Conservation (phyloP, 2,113 vertebrate species). For the Galeopterus variegatus region DNA sequence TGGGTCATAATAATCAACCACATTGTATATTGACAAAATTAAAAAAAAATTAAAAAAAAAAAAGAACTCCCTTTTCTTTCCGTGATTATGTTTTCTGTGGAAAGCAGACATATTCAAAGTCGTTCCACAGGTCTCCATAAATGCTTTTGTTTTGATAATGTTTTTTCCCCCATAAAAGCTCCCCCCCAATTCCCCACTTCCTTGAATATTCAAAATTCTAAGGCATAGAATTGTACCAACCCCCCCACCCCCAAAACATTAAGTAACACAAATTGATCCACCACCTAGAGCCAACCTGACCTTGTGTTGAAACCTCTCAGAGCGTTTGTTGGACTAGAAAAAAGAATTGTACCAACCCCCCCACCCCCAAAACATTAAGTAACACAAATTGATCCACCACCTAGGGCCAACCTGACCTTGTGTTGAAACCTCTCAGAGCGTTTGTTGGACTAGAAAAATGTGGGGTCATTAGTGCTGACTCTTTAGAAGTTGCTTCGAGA, state of each 20-base stretch:
- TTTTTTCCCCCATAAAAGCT: rapidly evolving
- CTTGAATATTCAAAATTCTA: background rate
- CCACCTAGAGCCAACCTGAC: no score
- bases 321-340: background rate
- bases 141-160: rapidly evolving
- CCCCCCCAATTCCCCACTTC: background rate
- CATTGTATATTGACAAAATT: no score
- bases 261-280: no score
- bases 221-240: background rate
- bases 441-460: background rate
- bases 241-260: no score
- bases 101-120: background rate
- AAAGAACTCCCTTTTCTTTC: no score
- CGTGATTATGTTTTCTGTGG: rapidly evolving
- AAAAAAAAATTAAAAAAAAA: no score
- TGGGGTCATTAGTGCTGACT: background rate
- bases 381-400: no score
- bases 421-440: background rate
- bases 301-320: background rate
- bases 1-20: no score
- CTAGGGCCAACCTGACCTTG: no score
- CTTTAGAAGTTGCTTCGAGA: background rate
- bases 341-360: background rate
- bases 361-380: no score
- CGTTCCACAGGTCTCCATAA: rapidly evolving